Percentiles rank a stretch among this genome's conserved stretches.
Evolutionary conservation across 2,113 vertebrate species (phyloP).

Genomic region (Rhabdornis inornatus): DNA sequence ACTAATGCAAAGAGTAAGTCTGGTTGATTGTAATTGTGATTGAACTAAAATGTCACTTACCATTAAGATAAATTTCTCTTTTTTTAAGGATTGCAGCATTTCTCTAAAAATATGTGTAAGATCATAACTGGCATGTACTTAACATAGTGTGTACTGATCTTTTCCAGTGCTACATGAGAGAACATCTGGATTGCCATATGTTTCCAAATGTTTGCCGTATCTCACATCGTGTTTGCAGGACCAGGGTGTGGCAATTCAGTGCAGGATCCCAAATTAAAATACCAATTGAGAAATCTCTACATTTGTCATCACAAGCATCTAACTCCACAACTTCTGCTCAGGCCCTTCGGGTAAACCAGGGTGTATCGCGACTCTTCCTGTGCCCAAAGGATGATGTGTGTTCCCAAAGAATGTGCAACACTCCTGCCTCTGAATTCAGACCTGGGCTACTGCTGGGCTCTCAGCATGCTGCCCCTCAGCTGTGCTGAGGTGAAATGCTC

Average conservation of each 20-base stretch:
- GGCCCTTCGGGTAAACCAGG: background rate
- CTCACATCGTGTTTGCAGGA: background rate
- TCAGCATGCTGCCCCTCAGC: background rate
- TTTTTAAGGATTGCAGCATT: slow-evolving; percentile 1
- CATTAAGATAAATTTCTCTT: slow-evolving; percentile 48
- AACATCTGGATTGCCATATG: background rate
- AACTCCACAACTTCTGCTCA: background rate
- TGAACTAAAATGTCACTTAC: slow-evolving; percentile 67
- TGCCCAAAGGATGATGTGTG: background rate
- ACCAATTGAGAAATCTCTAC: background rate
- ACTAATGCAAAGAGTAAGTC: background rate
- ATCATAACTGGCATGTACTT: slow-evolving; percentile 16
- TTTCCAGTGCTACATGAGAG: background rate
- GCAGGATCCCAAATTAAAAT: slow-evolving; percentile 6
- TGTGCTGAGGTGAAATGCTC: background rate
- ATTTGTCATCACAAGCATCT: background rate
- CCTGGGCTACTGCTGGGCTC: background rate
- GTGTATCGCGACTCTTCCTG: background rate
- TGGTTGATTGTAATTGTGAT: slow-evolving; percentile 59
- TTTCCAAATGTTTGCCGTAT: slow-evolving; percentile 3
- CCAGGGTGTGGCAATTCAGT: background rate
- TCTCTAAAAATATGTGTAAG: slow-evolving; percentile 38
- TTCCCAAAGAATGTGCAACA: background rate
- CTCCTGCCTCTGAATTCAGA: background rate
- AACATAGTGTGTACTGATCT: background rate